phyloP scores from a whole-genome alignment of 2,888 invertebrate species.

The Ochropleura plecta region DNA sequence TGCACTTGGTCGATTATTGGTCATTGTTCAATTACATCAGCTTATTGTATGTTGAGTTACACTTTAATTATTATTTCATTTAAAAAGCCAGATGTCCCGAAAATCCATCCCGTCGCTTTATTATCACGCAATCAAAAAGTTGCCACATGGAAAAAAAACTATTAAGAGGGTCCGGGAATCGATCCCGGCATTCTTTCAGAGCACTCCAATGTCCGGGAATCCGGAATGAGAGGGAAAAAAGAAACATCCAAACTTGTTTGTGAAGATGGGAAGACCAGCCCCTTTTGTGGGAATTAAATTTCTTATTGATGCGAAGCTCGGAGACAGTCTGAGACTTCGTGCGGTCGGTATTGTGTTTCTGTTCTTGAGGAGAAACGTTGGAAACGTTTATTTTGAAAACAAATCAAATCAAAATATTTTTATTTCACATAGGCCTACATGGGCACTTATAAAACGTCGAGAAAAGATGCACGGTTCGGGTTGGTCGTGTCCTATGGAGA shows the following conservation, averaged over 20 bases:
- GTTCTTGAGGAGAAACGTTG: neutral
- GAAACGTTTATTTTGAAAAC: conserved; percentile 28
- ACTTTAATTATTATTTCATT: too few relatives aligned
- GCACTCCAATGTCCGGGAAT: conserved; percentile 60
- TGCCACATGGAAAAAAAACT: conserved; percentile 66
- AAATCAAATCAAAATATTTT: too few relatives aligned
- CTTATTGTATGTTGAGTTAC: too few relatives aligned
- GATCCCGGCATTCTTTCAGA: conserved; percentile 55
- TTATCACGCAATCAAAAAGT: conserved; percentile 50
- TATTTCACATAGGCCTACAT: too few relatives aligned
- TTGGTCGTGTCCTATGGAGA: too few relatives aligned
- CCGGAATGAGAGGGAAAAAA: conserved; percentile 63
- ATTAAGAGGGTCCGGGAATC: conserved; percentile 60
- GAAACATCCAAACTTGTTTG: conserved; percentile 63
- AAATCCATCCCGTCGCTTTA: neutral
- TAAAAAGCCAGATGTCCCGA: neutral
- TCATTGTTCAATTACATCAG: too few relatives aligned
- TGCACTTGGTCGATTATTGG: too few relatives aligned
- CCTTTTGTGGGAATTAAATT: conserved; percentile 66
- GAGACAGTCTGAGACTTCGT: conserved; percentile 7
- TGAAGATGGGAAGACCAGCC: conserved; percentile 54
- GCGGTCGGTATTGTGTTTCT: conserved; percentile 37
- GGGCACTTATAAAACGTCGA: too few relatives aligned
- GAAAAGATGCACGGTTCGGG: too few relatives aligned
- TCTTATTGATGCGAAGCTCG: conserved; percentile 60